Evolutionary conservation across 2,113 vertebrate species (phyloP).

Genomic region (Gavia stellata): DNA sequence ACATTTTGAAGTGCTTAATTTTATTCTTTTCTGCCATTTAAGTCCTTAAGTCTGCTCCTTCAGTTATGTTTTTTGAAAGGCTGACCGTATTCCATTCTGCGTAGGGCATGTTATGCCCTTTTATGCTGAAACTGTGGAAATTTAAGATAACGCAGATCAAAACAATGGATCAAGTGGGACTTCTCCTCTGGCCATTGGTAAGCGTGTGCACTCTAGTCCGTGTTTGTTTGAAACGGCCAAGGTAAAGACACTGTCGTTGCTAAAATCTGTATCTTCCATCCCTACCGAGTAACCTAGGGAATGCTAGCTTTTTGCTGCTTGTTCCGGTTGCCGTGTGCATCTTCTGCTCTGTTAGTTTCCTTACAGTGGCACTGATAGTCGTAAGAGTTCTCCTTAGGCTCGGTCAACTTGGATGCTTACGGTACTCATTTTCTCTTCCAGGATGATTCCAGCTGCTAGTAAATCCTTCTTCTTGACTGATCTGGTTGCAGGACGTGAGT

Average conservation of each 20-base stretch:
- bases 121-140: background rate
- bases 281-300: background rate
- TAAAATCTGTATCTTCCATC: background rate
- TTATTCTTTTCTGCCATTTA: background rate
- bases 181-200: background rate
- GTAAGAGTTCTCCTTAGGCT: background rate
- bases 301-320: background rate
- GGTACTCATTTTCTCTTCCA: constrained; percentile 41
- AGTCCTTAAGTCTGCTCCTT: background rate
- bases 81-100: background rate
- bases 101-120: background rate
- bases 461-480: constrained; percentile 89
- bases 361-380: rapidly evolving
- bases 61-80: background rate
- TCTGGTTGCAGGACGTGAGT: constrained; percentile 85
- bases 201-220: background rate
- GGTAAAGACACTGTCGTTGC: background rate
- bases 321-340: rapidly evolving
- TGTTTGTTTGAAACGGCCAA: background rate
- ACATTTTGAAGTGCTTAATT: background rate
- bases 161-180: background rate
- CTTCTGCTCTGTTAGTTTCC: background rate
- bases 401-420: background rate
- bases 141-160: background rate
- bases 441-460: constrained; percentile 91